Percentiles rank a stretch among this genome's conserved stretches.
These are phyloP conservation scores for Trichoplusia ni DNA, from an alignment of 1,140 invertebrate genomes.

Conservation along the genomic window DNA sequence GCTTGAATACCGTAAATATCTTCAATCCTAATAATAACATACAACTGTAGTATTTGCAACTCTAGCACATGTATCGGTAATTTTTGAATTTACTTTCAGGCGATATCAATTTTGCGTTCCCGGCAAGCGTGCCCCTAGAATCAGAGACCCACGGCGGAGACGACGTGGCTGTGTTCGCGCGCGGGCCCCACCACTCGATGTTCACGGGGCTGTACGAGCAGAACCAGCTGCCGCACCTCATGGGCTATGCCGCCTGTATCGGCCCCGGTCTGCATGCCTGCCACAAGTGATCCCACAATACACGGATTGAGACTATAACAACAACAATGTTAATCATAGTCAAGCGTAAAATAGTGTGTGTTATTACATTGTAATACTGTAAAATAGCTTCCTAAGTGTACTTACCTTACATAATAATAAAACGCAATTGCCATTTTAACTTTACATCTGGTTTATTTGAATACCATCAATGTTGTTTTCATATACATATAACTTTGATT, in stretches of 20 bases:
- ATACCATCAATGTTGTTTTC: no score
- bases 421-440: no score
- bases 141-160: slow-evolving; percentile 83
- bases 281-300: slow-evolving; percentile 19
- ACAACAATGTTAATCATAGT: no score
- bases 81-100: background rate
- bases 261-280: slow-evolving; percentile 51
- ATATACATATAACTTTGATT: no score
- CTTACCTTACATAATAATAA: no score
- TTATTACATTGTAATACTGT: no score
- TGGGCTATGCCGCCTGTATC: slow-evolving; percentile 81
- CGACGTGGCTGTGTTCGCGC: slow-evolving; percentile 83
- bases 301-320: no score
- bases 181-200: slow-evolving; percentile 82
- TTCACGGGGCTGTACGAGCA: slow-evolving; percentile 83
- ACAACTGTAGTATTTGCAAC: no score
- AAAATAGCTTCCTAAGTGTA: no score
- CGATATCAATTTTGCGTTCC: slow-evolving; percentile 39
- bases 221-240: slow-evolving; percentile 83
- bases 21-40: background rate
- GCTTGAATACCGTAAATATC: slow-evolving; percentile 65
- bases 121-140: slow-evolving; percentile 33
- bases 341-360: no score
- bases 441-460: no score
- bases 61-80: background rate